Evolutionary conservation across 1,140 invertebrate genomes (phyloP).

Genomic region (Artemia franciscana): DNA sequence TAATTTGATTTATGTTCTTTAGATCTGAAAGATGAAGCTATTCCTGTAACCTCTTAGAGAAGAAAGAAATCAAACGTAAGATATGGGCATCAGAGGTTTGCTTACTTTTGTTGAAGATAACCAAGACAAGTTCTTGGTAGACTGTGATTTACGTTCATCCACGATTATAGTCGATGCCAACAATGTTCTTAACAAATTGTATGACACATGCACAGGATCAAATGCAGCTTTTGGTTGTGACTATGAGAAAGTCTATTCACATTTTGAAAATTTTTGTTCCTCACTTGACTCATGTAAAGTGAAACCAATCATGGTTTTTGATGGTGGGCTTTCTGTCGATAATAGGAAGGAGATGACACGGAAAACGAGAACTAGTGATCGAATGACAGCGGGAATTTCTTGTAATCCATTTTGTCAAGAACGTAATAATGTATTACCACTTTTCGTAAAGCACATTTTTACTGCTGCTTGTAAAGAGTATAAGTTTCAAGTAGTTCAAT

Average conservation of each 20-base stretch:
- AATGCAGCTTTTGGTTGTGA: slow-evolving; percentile 59
- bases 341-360: slow-evolving; percentile 45
- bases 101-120: slow-evolving; percentile 48
- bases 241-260: slow-evolving; percentile 46
- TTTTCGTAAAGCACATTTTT: slow-evolving; percentile 44
- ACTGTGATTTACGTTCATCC: slow-evolving; percentile 37
- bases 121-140: slow-evolving; percentile 33
- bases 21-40: no score
- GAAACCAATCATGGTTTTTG: slow-evolving; percentile 46
- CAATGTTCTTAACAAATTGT: slow-evolving; percentile 45
- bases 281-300: slow-evolving; percentile 43
- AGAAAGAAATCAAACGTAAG: slow-evolving; percentile 11
- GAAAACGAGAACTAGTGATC: slow-evolving; percentile 31
- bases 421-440: slow-evolving; percentile 32
- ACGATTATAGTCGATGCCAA: slow-evolving; percentile 59
- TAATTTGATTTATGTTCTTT: no score
- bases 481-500: slow-evolving; percentile 35
- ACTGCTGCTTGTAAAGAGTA: slow-evolving; percentile 34
- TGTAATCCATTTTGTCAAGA: slow-evolving; percentile 9
- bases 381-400: slow-evolving; percentile 25
- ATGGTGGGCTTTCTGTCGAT: slow-evolving; percentile 44
- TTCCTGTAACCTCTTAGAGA: no score
- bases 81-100: slow-evolving; percentile 54
- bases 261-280: slow-evolving; percentile 40
- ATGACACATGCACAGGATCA: slow-evolving; percentile 30